These are phyloP conservation scores for Eubucco bourcierii DNA, from an alignment of 2,113 vertebrate genomes.

Conservation along the genomic window DNA sequence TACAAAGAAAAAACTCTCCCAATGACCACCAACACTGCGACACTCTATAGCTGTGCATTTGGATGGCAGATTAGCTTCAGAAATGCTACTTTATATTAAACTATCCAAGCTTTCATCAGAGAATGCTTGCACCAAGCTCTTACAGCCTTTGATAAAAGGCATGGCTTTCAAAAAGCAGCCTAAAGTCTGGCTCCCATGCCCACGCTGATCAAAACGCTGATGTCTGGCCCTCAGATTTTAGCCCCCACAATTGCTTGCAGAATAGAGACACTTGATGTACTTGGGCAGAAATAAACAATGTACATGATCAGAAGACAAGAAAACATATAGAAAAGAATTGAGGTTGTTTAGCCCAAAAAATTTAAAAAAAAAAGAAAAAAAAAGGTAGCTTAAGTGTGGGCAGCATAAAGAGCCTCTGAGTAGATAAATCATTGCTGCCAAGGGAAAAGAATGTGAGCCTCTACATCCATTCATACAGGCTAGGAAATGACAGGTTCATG, in stretches of 20 bases:
- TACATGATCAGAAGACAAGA: neutral
- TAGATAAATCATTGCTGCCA: neutral
- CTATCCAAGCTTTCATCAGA: neutral
- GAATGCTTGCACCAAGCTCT: neutral
- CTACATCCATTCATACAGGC: neutral
- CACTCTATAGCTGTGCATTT: neutral
- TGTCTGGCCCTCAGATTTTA: neutral
- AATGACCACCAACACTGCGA: neutral
- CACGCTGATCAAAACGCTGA: neutral
- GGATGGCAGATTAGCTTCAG: constrained; percentile 14
- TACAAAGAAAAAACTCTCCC: constrained; percentile 3
- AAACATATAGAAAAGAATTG: neutral
- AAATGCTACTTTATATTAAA: constrained; percentile 2
- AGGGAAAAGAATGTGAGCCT: neutral
- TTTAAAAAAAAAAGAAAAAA: neutral
- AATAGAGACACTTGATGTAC: neutral
- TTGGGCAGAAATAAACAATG: neutral
- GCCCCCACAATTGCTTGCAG: neutral
- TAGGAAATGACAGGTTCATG: neutral
- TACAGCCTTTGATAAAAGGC: neutral
- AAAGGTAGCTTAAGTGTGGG: neutral
- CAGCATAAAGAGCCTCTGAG: neutral
- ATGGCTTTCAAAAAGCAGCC: neutral
- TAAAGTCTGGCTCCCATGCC: neutral
- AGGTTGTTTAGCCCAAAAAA: neutral